These are phyloP conservation scores for Sturnus vulgaris DNA, from an alignment of 2,113 vertebrate species.

Conservation along the genomic window DNA sequence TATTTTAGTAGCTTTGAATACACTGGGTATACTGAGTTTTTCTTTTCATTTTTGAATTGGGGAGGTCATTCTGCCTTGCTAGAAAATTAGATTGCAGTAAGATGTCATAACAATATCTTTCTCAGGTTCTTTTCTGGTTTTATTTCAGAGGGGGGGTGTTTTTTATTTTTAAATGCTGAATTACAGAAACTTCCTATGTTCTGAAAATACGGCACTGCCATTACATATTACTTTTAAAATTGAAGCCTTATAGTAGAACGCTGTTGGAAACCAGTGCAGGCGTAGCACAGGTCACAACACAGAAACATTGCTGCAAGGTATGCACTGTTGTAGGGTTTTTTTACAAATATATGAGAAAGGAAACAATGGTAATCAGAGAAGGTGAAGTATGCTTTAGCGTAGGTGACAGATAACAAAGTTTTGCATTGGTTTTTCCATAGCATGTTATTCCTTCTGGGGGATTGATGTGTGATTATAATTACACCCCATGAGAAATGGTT, in stretches of 20 bases:
- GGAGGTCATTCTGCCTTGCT: not conserved
- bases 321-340: not conserved
- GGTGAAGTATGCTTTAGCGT: not conserved
- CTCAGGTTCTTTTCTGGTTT: not conserved
- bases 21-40: not conserved
- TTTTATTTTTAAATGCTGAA: not conserved
- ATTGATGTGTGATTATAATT: constrained; percentile 30
- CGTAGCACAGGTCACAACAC: not conserved
- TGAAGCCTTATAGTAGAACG: not conserved
- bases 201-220: not conserved
- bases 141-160: rapidly evolving
- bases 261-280: not conserved
- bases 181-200: not conserved
- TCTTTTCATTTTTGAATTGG: not conserved
- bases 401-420: not conserved
- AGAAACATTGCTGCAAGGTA: not conserved
- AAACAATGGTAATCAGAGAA: not conserved
- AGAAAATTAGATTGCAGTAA: not conserved
- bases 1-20: not conserved
- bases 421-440: not conserved
- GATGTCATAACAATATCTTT: not conserved
- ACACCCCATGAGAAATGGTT: not conserved
- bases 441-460: not conserved
- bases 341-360: not conserved
- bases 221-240: not conserved